Conservation (phyloP, 2,113 vertebrate species). For the Salminus brasiliensis region DNA sequence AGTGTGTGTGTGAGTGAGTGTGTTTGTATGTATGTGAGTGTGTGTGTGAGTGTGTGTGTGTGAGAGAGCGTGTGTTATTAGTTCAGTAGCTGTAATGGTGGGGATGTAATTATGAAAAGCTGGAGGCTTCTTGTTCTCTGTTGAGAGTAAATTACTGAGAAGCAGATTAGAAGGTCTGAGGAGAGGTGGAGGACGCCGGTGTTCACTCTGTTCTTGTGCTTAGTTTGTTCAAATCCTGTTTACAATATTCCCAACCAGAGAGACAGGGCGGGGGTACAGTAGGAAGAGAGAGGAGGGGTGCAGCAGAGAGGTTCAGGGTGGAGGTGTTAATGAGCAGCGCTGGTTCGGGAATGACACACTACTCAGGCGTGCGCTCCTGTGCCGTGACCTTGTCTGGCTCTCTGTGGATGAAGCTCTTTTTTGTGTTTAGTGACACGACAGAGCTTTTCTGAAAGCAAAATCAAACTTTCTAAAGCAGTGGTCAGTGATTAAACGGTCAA, state of each 20-base stretch:
- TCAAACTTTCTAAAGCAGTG: background rate
- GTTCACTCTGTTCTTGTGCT: slow-evolving; percentile 8
- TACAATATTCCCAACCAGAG: background rate
- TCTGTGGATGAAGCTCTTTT: background rate
- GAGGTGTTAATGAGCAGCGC: slow-evolving; percentile 20
- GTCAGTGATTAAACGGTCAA: too few relatives aligned
- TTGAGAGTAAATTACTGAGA: slow-evolving; percentile 16
- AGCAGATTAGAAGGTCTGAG: background rate
- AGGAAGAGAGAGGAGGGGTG: background rate
- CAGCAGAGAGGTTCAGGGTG: background rate
- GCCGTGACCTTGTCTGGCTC: slow-evolving; percentile 20
- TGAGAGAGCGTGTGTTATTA: slow-evolving; percentile 21
- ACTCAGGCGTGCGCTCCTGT: slow-evolving; percentile 24
- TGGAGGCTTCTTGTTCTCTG: background rate
- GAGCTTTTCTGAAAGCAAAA: background rate
- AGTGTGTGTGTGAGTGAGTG: too few relatives aligned
- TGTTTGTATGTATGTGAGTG: too few relatives aligned
- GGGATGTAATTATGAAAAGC: slow-evolving; percentile 29
- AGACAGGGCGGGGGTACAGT: background rate
- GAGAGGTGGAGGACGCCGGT: background rate
- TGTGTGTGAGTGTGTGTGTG: too few relatives aligned
- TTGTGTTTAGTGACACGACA: background rate
- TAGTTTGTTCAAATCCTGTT: background rate
- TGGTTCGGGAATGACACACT: slow-evolving; percentile 20
- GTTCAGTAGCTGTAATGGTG: slow-evolving; percentile 39